These are phyloP conservation scores for Drosophila takahashii DNA, from an alignment of 1,140 invertebrate genomes.

Conservation along the genomic window DNA sequence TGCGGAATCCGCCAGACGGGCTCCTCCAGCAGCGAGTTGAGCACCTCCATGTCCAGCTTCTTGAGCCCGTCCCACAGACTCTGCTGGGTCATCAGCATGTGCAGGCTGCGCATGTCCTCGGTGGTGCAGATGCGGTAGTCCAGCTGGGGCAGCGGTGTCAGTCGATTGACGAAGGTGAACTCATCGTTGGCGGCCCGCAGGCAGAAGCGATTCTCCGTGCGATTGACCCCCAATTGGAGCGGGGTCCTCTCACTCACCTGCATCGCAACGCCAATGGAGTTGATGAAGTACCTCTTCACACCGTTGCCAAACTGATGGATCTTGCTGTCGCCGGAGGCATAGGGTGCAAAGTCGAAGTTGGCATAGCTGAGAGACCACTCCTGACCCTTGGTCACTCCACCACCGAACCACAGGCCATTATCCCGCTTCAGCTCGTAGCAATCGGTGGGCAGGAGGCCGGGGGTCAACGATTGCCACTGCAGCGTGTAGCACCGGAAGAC, in stretches of 20 bases:
- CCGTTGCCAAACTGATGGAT: slow-evolving; percentile 92
- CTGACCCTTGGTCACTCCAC: slow-evolving; percentile 90
- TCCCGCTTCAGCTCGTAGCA: slow-evolving; percentile 91
- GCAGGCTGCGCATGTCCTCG: slow-evolving; percentile 90
- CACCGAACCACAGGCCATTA: slow-evolving; percentile 92
- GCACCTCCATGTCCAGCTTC: slow-evolving; percentile 89
- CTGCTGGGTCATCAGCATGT: slow-evolving; percentile 89
- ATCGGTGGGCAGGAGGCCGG: slow-evolving; percentile 89
- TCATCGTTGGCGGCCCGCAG: slow-evolving; percentile 90
- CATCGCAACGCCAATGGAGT: slow-evolving; percentile 92
- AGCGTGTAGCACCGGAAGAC: slow-evolving; percentile 91
- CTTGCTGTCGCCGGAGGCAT: slow-evolving; percentile 92
- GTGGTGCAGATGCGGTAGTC: slow-evolving; percentile 95
- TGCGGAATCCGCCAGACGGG: slow-evolving; percentile 94
- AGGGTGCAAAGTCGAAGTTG: slow-evolving; percentile 90
- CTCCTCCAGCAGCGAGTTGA: slow-evolving; percentile 91
- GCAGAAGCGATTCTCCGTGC: slow-evolving; percentile 89
- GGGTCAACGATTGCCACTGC: slow-evolving; percentile 91
- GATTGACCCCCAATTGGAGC: slow-evolving; percentile 91
- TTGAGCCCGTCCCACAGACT: slow-evolving; percentile 93
- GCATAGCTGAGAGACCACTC: slow-evolving; percentile 92
- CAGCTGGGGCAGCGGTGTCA: slow-evolving; percentile 88
- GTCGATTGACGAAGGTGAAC: slow-evolving; percentile 90
- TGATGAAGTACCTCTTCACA: slow-evolving; percentile 93
- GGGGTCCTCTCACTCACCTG: slow-evolving; percentile 91